A percentile compares a stretch with the other conserved stretches of the same genome.
Evolutionary conservation across 2,797 vertebrate genomes (phyloP).

Genomic region (Lateolabrax maculatus): DNA sequence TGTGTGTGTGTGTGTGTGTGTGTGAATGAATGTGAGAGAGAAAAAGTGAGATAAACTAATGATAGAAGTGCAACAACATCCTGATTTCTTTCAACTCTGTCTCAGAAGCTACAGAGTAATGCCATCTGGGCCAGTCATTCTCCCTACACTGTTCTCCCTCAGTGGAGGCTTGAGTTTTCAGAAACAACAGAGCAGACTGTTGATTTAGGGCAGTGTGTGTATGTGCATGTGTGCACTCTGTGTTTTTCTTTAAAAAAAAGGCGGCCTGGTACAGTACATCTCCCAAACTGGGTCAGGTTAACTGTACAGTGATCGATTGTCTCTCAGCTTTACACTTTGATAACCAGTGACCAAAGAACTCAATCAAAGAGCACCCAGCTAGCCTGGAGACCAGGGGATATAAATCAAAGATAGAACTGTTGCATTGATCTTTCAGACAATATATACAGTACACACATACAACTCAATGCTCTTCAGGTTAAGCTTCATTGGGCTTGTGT

Average conservation of each 20-base stretch:
- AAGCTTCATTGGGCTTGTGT: slow-evolving; percentile 38
- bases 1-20: neutral
- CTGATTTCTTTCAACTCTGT: slow-evolving; percentile 54
- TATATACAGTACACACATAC: slow-evolving; percentile 70
- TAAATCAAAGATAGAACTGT: slow-evolving; percentile 81
- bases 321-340: slow-evolving; percentile 70
- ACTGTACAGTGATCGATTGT: slow-evolving; percentile 74
- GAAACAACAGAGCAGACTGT: slow-evolving; percentile 59
- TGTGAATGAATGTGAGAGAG: neutral
- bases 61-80: slow-evolving; percentile 65
- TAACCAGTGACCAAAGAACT: slow-evolving; percentile 75
- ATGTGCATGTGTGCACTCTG: slow-evolving; percentile 23
- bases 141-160: slow-evolving; percentile 50
- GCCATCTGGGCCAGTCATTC: slow-evolving; percentile 69
- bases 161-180: slow-evolving; percentile 64
- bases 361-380: slow-evolving; percentile 72
- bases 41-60: slow-evolving; percentile 47
- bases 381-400: slow-evolving; percentile 68
- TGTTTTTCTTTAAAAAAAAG: slow-evolving; percentile 63
- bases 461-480: slow-evolving; percentile 61
- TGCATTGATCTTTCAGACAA: slow-evolving; percentile 73
- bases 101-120: slow-evolving; percentile 65
- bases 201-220: slow-evolving; percentile 63
- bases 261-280: slow-evolving; percentile 32
- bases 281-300: slow-evolving; percentile 78